Percentiles rank a stretch among this genome's conserved stretches.
phyloP scores from a whole-genome alignment of 2,113 vertebrate genomes.

The Pholis gunnellus region DNA sequence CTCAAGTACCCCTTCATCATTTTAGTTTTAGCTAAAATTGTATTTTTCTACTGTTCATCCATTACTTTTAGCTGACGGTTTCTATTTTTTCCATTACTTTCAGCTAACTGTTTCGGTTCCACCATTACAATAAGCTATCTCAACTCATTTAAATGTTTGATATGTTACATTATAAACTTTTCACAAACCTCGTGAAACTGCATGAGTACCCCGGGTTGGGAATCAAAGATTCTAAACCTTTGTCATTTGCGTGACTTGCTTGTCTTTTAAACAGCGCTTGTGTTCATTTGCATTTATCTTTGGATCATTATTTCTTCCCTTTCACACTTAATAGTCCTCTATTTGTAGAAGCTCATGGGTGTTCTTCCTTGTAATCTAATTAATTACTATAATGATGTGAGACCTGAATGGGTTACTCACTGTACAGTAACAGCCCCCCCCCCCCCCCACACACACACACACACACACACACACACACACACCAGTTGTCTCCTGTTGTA shows the following conservation, averaged over 20 bases:
- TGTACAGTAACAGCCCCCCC: not conserved
- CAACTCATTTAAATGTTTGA: not conserved
- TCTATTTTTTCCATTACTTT: not conserved
- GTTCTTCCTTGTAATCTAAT: conserved; percentile 45
- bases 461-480: too few species aligned
- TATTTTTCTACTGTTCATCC: not conserved
- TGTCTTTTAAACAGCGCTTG: conserved; percentile 19
- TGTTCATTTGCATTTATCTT: conserved; percentile 39
- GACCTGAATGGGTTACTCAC: conserved; percentile 38
- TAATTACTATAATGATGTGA: conserved; percentile 54
- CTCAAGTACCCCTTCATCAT: not conserved
- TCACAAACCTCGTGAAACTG: not conserved
- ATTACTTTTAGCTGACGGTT: too few species aligned
- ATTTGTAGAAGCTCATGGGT: conserved; percentile 39
- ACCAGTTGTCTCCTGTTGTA: not conserved
- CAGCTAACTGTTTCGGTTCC: not conserved
- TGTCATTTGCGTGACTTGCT: conserved; percentile 29
- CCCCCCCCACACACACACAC: too few species aligned
- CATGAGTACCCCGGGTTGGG: not conserved
- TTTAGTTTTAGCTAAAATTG: not conserved
- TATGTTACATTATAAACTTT: not conserved
- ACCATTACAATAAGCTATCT: not conserved
- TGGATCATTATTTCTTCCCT: conserved; percentile 17
- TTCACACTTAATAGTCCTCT: conserved; percentile 26
- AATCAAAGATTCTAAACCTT: not conserved